A percentile compares a stretch with the other conserved stretches of the same genome.
Conservation (phyloP, 2,888 invertebrate genomes). For the Hirtodrosophila cameraria region DNA sequence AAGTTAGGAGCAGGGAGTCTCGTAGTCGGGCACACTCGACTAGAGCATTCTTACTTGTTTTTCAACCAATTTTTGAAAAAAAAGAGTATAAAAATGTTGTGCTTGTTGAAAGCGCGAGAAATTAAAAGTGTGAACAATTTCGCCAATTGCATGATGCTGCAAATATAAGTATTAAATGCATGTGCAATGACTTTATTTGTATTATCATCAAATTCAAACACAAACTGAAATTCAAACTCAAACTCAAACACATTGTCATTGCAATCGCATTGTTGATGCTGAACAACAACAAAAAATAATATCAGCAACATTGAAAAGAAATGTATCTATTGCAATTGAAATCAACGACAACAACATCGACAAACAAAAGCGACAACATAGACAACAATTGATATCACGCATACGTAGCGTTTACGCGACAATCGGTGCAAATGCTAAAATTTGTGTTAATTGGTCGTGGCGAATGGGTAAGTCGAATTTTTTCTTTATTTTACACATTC, state of each 20-base stretch:
- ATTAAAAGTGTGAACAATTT: constrained; percentile 17
- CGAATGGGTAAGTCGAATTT: constrained; percentile 44
- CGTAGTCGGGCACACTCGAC: too few relatives aligned
- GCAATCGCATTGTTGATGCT: constrained; percentile 27
- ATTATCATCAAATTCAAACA: constrained; percentile 20
- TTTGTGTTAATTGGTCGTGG: constrained; percentile 53
- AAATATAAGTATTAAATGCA: constrained; percentile 27
- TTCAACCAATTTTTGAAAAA: too few relatives aligned
- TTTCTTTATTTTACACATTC: constrained; percentile 26
- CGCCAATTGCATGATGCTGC: neutral
- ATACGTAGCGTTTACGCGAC: constrained; percentile 44
- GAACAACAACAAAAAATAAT: neutral
- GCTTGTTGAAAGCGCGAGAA: neutral
- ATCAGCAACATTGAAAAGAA: constrained; percentile 8
- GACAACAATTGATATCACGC: constrained; percentile 47
- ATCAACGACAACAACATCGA: constrained; percentile 14
- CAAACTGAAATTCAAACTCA: constrained; percentile 1
- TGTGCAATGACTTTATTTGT: constrained; percentile 48
- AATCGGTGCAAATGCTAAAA: constrained; percentile 6
- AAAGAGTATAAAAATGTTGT: too few relatives aligned
- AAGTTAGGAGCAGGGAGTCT: too few relatives aligned
- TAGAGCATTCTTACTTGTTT: too few relatives aligned
- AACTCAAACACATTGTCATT: constrained; percentile 13
- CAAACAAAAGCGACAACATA: constrained; percentile 13
- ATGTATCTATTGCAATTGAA: too few relatives aligned